Base-by-base conservation (phyloP, 2,113 vertebrate genomes). In the Brachypteracias leptosomus region DNA sequence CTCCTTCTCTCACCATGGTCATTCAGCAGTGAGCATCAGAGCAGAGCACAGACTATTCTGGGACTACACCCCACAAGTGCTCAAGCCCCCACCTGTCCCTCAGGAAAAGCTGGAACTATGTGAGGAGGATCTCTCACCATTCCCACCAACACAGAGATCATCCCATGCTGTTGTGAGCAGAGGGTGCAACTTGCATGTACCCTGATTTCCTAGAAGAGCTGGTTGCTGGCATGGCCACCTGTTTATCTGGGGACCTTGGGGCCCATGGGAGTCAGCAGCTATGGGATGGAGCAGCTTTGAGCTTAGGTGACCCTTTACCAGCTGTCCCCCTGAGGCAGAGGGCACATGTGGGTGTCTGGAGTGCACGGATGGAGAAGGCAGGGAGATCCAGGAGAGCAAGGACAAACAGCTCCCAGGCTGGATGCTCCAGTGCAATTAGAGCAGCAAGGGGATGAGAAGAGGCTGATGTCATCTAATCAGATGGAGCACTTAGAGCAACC, bases 401-500 rank as follows among this genome's bases (percentile, higher is more conserved):
- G 63, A 63, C 79, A 84, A 73, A 61, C 8, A 4, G 20, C 49
- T 94, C 54, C 71, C 78, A 79, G 74, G 67, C 59, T 83, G 88
- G 78, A 77, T 67, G 85, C 55, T 91, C n/a, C 85, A 52, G 67
- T 4, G 44, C 83, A 84, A 61, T 87, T 54, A 68, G 84, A 78
- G 76, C 65, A 78, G 85, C 36, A 36, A 54, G 25, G 25, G 80
- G 80, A 78, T 51, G 86, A n/a, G 15, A 49, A 84, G 83, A 59
- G 61, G 47, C 42, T 96, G 90, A 95, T 87, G 85, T 61, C 72
- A 93, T 65, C 90, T 76, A 9, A 51, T 62, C 91, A 88, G 47
- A 63, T 6, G 55, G 63, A 92, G 79, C 75, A 65, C 88, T 93
- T 4, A 28, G 22, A 76, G 71, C 55, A 83, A 78, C 5, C 47